Conservation (phyloP, 2,113 vertebrate genomes). For the Gavia stellata region DNA sequence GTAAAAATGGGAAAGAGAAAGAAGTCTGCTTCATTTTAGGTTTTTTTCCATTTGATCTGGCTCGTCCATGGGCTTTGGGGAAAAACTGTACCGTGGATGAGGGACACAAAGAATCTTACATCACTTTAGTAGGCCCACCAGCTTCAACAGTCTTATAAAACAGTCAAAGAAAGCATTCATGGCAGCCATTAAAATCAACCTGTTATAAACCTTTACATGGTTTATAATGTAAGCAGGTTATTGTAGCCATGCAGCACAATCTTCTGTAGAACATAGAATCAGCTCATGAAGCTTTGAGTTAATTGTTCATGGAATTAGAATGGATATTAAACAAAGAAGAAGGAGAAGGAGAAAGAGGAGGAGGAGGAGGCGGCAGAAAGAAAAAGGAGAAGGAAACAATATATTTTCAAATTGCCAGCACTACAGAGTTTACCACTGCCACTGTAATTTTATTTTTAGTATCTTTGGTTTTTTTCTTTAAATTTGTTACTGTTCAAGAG, state of each 20-base stretch:
- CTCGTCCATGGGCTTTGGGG: neutral
- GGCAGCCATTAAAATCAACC: neutral
- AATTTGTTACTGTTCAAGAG: neutral
- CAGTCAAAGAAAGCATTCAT: neutral
- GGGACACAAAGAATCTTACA: neutral
- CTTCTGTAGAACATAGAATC: neutral
- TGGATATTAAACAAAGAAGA: neutral
- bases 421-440: neutral
- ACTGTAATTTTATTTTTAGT: neutral
- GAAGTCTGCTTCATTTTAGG: rapidly evolving
- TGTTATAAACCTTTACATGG: neutral
- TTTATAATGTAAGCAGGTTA: neutral
- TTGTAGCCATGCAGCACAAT: neutral
- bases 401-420: neutral
- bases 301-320: neutral
- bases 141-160: neutral
- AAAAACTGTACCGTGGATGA: neutral
- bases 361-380: neutral
- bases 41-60: neutral
- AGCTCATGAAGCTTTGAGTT: neutral
- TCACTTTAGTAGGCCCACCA: neutral
- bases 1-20: neutral
- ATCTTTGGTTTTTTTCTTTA: rapidly evolving
- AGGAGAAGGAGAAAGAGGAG: neutral
- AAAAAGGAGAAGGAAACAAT: neutral